phyloP scores from a whole-genome alignment of 2,797 vertebrate genomes.

The Sebastes iracundus region DNA sequence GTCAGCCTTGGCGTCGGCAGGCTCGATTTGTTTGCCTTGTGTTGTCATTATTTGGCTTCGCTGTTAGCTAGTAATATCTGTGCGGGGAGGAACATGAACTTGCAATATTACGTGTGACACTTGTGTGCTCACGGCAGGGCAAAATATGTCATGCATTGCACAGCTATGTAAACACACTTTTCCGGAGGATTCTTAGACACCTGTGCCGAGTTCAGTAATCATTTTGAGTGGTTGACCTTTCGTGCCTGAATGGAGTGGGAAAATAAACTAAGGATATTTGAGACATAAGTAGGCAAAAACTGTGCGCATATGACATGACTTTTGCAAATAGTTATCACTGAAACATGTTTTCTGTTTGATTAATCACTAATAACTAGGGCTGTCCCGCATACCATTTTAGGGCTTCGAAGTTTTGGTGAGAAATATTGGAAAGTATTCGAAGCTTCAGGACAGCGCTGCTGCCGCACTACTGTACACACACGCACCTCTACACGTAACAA shows the following conservation, averaged over 20 bases:
- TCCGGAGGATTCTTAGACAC: conserved; percentile 48
- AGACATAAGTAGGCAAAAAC: conserved; percentile 9
- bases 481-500: no score
- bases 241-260: conserved; percentile 4
- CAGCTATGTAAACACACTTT: conserved; percentile 59
- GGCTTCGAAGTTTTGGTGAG: no score
- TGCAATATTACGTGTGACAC: conserved; percentile 61
- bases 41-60: conserved; percentile 65
- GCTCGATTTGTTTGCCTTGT: conserved; percentile 68
- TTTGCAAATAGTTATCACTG: conserved; percentile 1
- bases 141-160: conserved; percentile 57
- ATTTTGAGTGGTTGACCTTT: conserved; percentile 57
- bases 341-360: conserved; percentile 6
- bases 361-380: neutral
- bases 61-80: conserved; percentile 38
- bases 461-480: no score
- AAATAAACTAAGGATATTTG: conserved; percentile 20
- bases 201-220: conserved; percentile 37
- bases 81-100: conserved; percentile 21
- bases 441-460: no score
- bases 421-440: no score
- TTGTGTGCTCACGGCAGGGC: conserved; percentile 46
- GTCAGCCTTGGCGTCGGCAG: conserved; percentile 58
- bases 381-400: no score
- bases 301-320: neutral